These are phyloP conservation scores for Stichodactyla mertensii DNA, from an alignment of 64 coral and sea anemone genomes.

Conservation along the genomic window DNA sequence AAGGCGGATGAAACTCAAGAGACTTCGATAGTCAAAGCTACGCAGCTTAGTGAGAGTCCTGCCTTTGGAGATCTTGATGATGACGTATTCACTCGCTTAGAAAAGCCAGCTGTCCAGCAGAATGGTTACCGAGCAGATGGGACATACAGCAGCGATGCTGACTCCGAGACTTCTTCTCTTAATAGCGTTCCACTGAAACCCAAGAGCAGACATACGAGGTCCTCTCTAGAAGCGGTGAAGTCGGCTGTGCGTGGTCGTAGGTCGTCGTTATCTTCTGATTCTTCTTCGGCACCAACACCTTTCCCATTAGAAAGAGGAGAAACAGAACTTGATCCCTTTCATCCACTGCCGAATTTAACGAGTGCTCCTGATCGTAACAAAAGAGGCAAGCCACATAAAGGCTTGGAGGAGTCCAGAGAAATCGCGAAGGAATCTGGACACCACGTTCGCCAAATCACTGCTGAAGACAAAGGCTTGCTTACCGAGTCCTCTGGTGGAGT, in stretches of 20 bases:
- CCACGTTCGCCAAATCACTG: neutral
- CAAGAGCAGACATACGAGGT: conserved; percentile 40
- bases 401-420: neutral
- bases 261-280: conserved; percentile 1
- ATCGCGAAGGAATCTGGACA: conserved; percentile 24
- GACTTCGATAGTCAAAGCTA: neutral
- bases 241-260: neutral
- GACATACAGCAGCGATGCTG: conserved; percentile 67
- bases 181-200: conserved; percentile 56
- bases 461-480: neutral
- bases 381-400: neutral
- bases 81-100: neutral
- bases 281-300: conserved; percentile 4
- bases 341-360: neutral
- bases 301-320: neutral
- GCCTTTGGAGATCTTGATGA: conserved; percentile 5
- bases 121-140: conserved; percentile 11
- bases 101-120: neutral
- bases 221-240: conserved; percentile 30
- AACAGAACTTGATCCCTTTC: neutral
- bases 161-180: conserved; percentile 84
- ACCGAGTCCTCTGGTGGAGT: conserved; percentile 13
- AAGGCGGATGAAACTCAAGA: neutral
- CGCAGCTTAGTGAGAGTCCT: neutral
- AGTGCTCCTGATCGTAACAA: neutral